A percentile compares a stretch with the other conserved stretches of the same genome.
Conservation (phyloP, 2,797 vertebrate genomes). For the Channa striata region DNA sequence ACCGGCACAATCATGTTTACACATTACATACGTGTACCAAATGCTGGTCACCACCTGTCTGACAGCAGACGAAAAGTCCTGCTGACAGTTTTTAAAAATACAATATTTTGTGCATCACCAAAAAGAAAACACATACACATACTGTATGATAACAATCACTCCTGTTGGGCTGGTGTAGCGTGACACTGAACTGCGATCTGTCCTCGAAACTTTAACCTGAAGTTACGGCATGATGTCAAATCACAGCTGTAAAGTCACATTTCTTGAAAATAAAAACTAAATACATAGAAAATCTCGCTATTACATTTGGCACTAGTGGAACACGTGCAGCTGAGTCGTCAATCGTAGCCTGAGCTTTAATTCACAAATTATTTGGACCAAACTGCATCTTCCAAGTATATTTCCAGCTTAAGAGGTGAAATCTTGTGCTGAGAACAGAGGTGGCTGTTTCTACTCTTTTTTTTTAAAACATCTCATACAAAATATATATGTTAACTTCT, state of each 20-base stretch:
- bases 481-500: conserved; percentile 19
- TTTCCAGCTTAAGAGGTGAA: conserved; percentile 30
- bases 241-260: conserved; percentile 39
- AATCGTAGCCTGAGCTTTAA: conserved; percentile 61
- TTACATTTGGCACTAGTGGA: conserved; percentile 76
- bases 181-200: conserved; percentile 39
- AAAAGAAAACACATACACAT: conserved; percentile 16
- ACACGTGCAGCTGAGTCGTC: conserved; percentile 43
- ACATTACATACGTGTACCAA: conserved; percentile 43
- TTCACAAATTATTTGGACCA: conserved; percentile 41
- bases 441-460: conserved; percentile 14
- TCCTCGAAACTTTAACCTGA: conserved; percentile 29
- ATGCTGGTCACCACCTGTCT: conserved; percentile 27
- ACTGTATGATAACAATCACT: conserved; percentile 35
- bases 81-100: conserved; percentile 48
- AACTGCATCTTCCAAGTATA: conserved; percentile 35
- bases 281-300: conserved; percentile 13
- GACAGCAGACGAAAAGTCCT: conserved; percentile 24
- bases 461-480: conserved; percentile 22
- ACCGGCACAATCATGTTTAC: conserved; percentile 54
- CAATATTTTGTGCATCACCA: conserved; percentile 45
- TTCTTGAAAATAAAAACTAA: conserved; percentile 38
- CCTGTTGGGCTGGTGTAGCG: conserved; percentile 66
- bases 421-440: conserved; percentile 15
- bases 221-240: conserved; percentile 25